Base-by-base conservation (phyloP, 53 echinoderm and acorn worm genomes). In the Luidia sarsii region DNA sequence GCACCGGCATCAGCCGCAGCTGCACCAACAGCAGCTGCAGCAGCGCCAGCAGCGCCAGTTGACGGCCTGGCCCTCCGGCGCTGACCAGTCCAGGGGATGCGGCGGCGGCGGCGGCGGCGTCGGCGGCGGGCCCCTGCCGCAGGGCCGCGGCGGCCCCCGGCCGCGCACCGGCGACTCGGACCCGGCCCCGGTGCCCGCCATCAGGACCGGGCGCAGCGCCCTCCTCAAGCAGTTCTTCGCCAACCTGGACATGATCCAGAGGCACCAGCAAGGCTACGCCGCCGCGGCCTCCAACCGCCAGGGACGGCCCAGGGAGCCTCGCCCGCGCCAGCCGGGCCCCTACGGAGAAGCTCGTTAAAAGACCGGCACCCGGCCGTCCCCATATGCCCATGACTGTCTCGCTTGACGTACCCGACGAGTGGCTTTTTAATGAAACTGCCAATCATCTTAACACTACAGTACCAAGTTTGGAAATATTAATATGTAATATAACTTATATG, bases 231-330 rank as follows among this genome's bases (percentile, higher is more conserved):
- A 68, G n/a, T 84, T 48, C 33, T 84, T 84, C 41, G 28, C 50
- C 73, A 84, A 84, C 29, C 16, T 84, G 72, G 19, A 71, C 20
- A 72, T 84, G 84, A 84, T 84, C 33, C 72, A 73, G 65, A 33
- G 51, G 13, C 64, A 50, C 2, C 84, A 84, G 73, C 36, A 77
- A 20, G 59, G 43, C 14, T 25, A 21, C 10, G 41, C 24, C 16
- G 41, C 41, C 19, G 67, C 60, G 20, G 60, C 30, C 5, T 32
- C 60, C 7, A 13, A 39, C 29, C 20, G 20, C 3, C 30, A 36
- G 14, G 41, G 60, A 18, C 77, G 31, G 18, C 11, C 31, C n/a
- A 4, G 39, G 3, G 46, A 45, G 29, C 77, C 46, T 2, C 77
- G 32, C 14, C 56, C 28, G 7, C 77, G 29, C 21, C 57, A 16